Conservation (phyloP, 1,140 invertebrate genomes). For the Tetragonula clypearis region DNA sequence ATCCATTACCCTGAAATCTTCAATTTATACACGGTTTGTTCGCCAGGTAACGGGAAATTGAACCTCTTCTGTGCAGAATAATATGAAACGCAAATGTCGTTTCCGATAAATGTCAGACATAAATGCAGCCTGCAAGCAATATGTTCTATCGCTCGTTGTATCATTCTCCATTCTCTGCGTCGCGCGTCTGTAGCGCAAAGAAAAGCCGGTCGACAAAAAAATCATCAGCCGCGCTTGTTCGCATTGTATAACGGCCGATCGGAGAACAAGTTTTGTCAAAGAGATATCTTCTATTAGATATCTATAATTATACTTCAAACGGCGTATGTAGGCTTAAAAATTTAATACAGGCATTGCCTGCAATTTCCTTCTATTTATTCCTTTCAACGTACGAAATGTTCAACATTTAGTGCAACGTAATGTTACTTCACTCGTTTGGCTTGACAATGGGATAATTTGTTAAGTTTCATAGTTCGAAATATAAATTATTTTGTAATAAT, state of each 20-base stretch:
- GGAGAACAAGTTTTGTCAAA: slow-evolving; percentile 21
- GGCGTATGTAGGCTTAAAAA: slow-evolving; percentile 1
- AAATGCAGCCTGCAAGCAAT: slow-evolving; percentile 59
- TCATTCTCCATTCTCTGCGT: slow-evolving; percentile 37
- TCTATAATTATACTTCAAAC: slow-evolving; percentile 3
- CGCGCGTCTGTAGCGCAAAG: slow-evolving; percentile 8
- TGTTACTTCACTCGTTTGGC: neutral
- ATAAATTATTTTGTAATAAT: neutral
- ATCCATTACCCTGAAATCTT: slow-evolving; percentile 35
- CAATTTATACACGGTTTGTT: slow-evolving; percentile 53
- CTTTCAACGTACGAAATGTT: neutral
- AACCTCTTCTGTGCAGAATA: slow-evolving; percentile 46
- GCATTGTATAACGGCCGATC: neutral
- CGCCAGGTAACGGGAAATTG: slow-evolving; percentile 45
- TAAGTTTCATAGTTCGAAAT: neutral
- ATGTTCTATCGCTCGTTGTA: slow-evolving; percentile 30
- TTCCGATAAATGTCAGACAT: slow-evolving; percentile 65
- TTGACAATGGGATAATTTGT: neutral
- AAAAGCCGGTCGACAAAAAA: neutral
- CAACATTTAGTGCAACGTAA: neutral
- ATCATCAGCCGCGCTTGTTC: neutral
- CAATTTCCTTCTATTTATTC: neutral
- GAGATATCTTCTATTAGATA: slow-evolving; percentile 15
- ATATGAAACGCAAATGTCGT: slow-evolving; percentile 64
- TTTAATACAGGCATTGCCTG: neutral